Conservation (phyloP, 2,113 vertebrate genomes). For the Misgurnus anguillicaudatus region DNA sequence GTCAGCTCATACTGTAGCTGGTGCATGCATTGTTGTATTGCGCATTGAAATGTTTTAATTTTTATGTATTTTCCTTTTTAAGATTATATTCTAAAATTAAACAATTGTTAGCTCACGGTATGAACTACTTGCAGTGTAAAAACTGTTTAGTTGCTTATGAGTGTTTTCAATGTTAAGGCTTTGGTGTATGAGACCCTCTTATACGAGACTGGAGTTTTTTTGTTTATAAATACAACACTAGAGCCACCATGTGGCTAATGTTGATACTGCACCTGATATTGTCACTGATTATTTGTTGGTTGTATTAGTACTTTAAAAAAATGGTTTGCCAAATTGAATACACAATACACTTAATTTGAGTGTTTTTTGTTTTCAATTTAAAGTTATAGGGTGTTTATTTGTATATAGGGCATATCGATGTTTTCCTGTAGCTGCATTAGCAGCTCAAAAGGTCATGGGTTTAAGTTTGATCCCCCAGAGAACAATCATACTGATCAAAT, state of each 20-base stretch:
- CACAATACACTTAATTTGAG: neutral
- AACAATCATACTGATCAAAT: no score
- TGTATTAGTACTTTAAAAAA: neutral
- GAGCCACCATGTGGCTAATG: conserved; percentile 66
- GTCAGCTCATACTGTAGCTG: neutral
- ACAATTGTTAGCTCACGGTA: neutral
- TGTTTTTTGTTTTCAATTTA: no score
- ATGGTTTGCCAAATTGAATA: neutral
- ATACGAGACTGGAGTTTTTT: neutral
- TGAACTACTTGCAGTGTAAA: neutral
- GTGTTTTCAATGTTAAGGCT: conserved; percentile 2
- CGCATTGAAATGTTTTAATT: neutral
- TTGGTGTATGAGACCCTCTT: neutral
- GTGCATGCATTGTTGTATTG: neutral
- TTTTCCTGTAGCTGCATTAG: no score
- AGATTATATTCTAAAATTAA: neutral
- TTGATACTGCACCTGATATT: conserved; percentile 40
- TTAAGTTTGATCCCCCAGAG: no score
- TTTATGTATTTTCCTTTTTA: neutral
- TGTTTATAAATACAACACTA: conserved; percentile 51
- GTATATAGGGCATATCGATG: no score
- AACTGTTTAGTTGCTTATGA: neutral
- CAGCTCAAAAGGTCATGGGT: no score
- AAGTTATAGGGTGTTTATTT: no score
- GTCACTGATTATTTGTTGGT: neutral